phyloP scores from a whole-genome alignment of 2,888 invertebrate genomes.

The Saturnia pavonia region DNA sequence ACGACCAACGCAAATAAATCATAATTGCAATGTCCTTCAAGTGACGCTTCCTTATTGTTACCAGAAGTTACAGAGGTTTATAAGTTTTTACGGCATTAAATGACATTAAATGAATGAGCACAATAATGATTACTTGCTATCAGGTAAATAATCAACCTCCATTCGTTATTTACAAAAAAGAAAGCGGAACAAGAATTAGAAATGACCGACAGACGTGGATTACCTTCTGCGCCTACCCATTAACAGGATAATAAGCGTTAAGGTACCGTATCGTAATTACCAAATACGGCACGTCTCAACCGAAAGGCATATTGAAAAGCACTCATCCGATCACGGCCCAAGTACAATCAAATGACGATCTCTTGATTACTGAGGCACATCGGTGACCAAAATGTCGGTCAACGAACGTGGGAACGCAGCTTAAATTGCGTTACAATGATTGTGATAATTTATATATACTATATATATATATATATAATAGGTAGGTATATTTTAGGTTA shows the following conservation, averaged over 20 bases:
- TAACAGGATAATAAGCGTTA: conserved; percentile 14
- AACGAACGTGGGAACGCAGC: conserved; percentile 60
- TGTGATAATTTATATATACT: conserved; percentile 18
- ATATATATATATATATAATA: too few species aligned
- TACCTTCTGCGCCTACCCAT: conserved; percentile 8
- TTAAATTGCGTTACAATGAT: conserved; percentile 33
- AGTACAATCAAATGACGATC: conserved; percentile 66
- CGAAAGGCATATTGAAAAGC: conserved; percentile 56
- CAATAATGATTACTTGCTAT: background rate
- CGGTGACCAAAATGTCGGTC: conserved; percentile 48
- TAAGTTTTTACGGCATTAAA: background rate
- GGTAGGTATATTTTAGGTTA: too few species aligned
- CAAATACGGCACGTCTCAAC: conserved; percentile 47
- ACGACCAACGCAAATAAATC: background rate
- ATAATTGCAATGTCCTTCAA: background rate
- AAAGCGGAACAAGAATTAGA: background rate
- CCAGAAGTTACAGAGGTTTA: background rate
- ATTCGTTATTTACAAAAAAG: conserved; percentile 1
- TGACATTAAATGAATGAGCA: background rate
- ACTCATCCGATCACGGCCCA: conserved; percentile 45
- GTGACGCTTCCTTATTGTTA: background rate
- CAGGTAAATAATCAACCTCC: background rate
- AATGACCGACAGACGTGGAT: background rate
- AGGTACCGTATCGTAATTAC: conserved; percentile 41
- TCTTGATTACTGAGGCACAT: conserved; percentile 61